Conservation (phyloP, 2,113 vertebrate genomes). For the Oxyura jamaicensis region DNA sequence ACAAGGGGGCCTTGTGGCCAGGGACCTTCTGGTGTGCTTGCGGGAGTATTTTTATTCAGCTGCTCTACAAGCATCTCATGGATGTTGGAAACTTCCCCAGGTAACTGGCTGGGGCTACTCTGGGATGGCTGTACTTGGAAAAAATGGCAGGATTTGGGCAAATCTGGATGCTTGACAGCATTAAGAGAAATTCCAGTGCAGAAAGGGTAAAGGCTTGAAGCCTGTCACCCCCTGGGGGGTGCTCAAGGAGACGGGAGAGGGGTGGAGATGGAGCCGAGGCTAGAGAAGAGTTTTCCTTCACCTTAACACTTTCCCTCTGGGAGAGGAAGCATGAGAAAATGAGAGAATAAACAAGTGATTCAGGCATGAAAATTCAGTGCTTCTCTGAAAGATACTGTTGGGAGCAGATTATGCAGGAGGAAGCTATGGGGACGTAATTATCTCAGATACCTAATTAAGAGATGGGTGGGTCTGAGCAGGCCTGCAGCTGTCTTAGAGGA, state of each 20-base stretch:
- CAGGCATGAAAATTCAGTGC: neutral
- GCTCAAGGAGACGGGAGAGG: neutral
- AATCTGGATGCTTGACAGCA: neutral
- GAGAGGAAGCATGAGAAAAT: neutral
- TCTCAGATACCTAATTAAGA: neutral
- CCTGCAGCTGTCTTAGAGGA: neutral
- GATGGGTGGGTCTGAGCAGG: neutral
- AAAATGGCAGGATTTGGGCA: neutral
- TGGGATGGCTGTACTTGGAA: neutral
- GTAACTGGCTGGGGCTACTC: neutral
- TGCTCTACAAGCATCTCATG: neutral
- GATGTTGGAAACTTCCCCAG: neutral
- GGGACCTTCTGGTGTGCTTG: neutral
- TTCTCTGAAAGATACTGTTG: neutral
- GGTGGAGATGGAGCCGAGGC: rapidly evolving
- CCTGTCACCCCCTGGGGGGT: neutral
- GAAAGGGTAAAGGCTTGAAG: neutral
- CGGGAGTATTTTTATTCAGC: neutral
- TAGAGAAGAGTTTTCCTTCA: neutral
- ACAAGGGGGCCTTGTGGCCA: rapidly evolving
- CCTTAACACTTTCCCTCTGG: neutral
- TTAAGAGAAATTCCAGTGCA: neutral
- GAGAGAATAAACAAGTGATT: neutral
- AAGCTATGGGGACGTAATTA: neutral
- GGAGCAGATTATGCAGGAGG: neutral